Base-by-base conservation (phyloP, 2,888 invertebrate genomes). In the Papilio protenor region DNA sequence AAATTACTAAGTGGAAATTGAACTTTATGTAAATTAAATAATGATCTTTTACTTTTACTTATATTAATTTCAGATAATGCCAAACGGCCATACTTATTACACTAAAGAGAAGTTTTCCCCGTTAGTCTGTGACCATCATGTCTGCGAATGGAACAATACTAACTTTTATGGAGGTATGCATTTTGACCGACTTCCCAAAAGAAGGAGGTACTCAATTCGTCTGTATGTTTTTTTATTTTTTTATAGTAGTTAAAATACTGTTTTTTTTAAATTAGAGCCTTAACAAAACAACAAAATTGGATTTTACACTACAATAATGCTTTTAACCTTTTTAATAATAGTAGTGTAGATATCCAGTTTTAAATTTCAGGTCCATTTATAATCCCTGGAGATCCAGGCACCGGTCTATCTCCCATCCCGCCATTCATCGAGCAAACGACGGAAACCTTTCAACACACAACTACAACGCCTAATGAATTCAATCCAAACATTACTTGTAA, bases 141-240 rank as follows among this genome's bases (percentile, higher is more conserved):
- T 93, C 1, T 94, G 94, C 81, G 94, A 94, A 79, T 94, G 94
- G 94, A 94, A 94, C 80, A 88, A 90, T 80, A 94, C 94, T 3
- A 94, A 94, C 83, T 92, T 91, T 77, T 94, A 93, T 79, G 94
- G 94, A 84, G 94, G 94, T 93, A 84, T 81, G 69, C 23, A 21
- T n/a, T n/a, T n/a, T n/a, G n/a, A n/a, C n/a, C n/a, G n/a, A n/a
- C n/a, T n/a, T n/a, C n/a, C n/a, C n/a, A n/a, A n/a, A n/a, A n/a
- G n/a, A n/a, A n/a, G n/a, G n/a, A n/a, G n/a, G n/a, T n/a, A n/a
- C n/a, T n/a, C n/a, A n/a, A n/a, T n/a, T n/a, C n/a, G n/a, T n/a
- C n/a, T n/a, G n/a, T n/a, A n/a, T n/a, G n/a, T n/a, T 59, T 40
- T 16, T 33, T 40, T 64, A 33, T 59, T 18, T 33, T 64, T 66